Percentiles rank a stretch among this genome's conserved stretches.
These are phyloP conservation scores for Glandiceps talaboti DNA, from an alignment of 53 echinoderm and acorn worm genomes.

Conservation along the genomic window DNA sequence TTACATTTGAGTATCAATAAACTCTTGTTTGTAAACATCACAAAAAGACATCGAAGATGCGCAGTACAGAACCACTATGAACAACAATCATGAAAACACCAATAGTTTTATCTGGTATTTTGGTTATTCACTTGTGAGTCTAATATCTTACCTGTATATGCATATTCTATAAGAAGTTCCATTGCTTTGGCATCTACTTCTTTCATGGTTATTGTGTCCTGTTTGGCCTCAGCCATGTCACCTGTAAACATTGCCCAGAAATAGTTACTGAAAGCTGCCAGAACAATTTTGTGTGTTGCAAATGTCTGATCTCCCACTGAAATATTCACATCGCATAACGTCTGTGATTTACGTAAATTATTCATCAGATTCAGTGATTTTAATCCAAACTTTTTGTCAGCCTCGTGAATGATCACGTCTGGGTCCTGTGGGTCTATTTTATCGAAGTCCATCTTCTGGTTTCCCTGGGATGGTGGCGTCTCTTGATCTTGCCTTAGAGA, in stretches of 20 bases:
- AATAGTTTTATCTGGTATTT: too few relatives aligned
- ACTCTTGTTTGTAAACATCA: too few relatives aligned
- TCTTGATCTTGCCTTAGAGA: background rate
- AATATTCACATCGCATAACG: conserved; percentile 46
- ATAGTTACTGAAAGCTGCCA: conserved; percentile 66
- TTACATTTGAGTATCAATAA: too few relatives aligned
- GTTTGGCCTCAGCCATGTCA: conserved; percentile 63
- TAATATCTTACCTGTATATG: conserved; percentile 93
- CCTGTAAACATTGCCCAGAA: conserved; percentile 85
- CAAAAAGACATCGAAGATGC: too few relatives aligned
- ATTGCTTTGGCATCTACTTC: conserved; percentile 46
- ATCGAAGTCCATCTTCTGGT: background rate
- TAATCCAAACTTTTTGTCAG: conserved; percentile 51
- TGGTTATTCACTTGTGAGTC: too few relatives aligned
- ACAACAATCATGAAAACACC: too few relatives aligned
- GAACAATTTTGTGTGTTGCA: conserved; percentile 51
- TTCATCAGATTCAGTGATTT: conserved; percentile 57
- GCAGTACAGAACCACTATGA: too few relatives aligned
- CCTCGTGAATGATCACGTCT: conserved; percentile 58
- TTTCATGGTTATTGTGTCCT: conserved; percentile 48
- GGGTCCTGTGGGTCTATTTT: background rate
- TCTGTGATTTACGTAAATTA: conserved; percentile 45
- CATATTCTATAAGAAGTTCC: conserved; percentile 72
- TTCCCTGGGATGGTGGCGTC: background rate
- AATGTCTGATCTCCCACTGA: conserved; percentile 28